Evolutionary conservation across 2,113 vertebrate species (phyloP).

Genomic region (Leucopsar rothschildi): DNA sequence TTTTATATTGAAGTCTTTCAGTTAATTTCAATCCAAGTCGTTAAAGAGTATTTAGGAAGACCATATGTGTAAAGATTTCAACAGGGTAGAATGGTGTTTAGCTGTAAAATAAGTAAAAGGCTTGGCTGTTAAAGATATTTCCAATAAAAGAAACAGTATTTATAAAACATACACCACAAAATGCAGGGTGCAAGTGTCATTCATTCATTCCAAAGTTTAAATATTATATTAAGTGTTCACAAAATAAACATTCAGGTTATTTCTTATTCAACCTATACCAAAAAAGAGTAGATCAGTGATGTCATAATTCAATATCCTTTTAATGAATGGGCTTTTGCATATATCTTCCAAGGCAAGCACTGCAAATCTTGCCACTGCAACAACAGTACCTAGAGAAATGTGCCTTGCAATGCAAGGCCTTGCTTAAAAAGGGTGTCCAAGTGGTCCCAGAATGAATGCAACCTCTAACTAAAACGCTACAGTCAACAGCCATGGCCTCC

Average conservation of each 20-base stretch:
- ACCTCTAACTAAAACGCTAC: accelerated
- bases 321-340: not conserved
- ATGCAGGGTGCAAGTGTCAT: not conserved
- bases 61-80: not conserved
- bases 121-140: not conserved
- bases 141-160: not conserved
- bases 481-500: not conserved
- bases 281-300: not conserved
- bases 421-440: not conserved
- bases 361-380: not conserved
- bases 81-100: not conserved
- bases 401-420: not conserved
- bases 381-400: not conserved
- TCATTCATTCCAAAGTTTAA: not conserved
- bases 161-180: not conserved
- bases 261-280: not conserved
- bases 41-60: not conserved
- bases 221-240: not conserved
- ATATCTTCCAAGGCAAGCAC: not conserved
- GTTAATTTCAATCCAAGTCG: not conserved
- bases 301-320: not conserved
- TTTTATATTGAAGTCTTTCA: not conserved
- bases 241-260: not conserved
- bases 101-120: not conserved
- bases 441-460: not conserved